Base-by-base conservation (phyloP, 2,888 invertebrate genomes). In the Malachius bipustulatus region DNA sequence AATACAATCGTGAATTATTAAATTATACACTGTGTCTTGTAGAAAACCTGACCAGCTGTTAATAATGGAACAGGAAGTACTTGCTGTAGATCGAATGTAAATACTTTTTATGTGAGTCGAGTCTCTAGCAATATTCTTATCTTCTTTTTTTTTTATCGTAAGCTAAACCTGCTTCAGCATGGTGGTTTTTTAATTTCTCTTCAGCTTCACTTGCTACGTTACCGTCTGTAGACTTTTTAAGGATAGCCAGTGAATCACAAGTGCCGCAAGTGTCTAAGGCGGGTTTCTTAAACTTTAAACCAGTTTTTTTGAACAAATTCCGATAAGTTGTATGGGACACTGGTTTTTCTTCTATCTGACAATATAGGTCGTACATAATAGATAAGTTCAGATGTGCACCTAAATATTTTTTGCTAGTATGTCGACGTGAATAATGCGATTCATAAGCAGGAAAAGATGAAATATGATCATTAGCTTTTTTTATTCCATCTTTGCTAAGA, bases 91-190 rank as follows among this genome's bases (percentile, higher is more conserved):
- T 42, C 38, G 16, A 36, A 41, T 14, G 24, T n/a, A 19, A 19
- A 19, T 19, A 19, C 24, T 19, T 19, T 6, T n/a, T 8, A 19
- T 6, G 51, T 70, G 9, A 56, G 55, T 33, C 49, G 48, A 13
- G 66, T 65, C 47, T 47, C 42, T 3, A 24, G 50, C 16, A 40
- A 47, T n/a, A n/a, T n/a, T n/a, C 26, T 28, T 28, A 11, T 9
- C 11, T 4, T 28, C 11, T 4, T 4, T 11, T 26, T 35, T 38
- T 40, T 9, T 31, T 16, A 4, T 24, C 30, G 38, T 39, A 39
- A 9, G 37, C 35, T 14, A 10, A 14, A 16, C 38, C 37, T 11
- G 40, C 40, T 32, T 19, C 40, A 12, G 19, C 9, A 28, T 37
- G 37, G 10, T 37, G 33, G 11, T 31, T 26, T 16, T 34, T 2